Base-by-base conservation (phyloP, 2,888 invertebrate genomes). In the Periphyllus acericola region DNA sequence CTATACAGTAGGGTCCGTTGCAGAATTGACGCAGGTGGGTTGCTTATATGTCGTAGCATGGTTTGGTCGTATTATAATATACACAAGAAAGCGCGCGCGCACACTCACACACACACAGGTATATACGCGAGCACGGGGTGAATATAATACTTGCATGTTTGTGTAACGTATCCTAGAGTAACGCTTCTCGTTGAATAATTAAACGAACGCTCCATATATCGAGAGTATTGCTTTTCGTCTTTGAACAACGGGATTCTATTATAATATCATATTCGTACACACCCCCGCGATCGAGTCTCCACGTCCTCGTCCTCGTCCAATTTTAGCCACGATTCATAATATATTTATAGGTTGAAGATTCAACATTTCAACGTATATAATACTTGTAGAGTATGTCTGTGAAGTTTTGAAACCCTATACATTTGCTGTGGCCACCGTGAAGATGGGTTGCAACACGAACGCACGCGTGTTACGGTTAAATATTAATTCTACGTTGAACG, bases 111-210 rank as follows among this genome's bases (percentile, higher is more conserved):
- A 21, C 5, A 25, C 60, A 60, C 25, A 25, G 21, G 52, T 11
- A 17, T 60, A 34, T 19, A 72, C 19, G 19, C 34, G 34, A 32
- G 29, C 29, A 29, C 29, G 68, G 29, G 29, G 8, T 68, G 14
- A 29, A 25, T 29, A 60, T 8, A 25, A 60, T 60, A 83, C 75
- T 75, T 60, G 36, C 74, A 60, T 83, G 83, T 83, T 83, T 83
- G 83, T 75, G 74, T 83, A 75, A 75, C 74, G 83, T 83, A 83
- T 83, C 83, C 83, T 83, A 83, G 83, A 83, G 83, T 83, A 83
- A 83, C 83, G 83, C 74, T 55, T 40, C 55, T 74, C 60, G 83
- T 60, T 83, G 74, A 83, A 83, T 83, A 83, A 83, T 83, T 83
- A 60, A 83, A 21, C 34, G 72, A 46, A 14, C 52, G 72, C 68